Conservation (phyloP, 2,797 vertebrate species). For the Antrozous pallidus region DNA sequence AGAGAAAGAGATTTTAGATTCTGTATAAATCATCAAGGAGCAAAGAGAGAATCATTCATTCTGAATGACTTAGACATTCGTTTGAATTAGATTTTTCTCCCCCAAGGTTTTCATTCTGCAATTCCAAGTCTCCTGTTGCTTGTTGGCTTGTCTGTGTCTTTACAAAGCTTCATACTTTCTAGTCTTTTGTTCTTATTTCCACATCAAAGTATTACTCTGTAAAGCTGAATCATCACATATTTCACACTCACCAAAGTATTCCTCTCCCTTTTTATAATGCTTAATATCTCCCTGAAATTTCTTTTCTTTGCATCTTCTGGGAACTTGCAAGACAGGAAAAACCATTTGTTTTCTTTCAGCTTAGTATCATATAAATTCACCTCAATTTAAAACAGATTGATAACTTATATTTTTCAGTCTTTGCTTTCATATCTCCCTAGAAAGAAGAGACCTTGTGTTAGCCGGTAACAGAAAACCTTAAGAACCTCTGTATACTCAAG, state of each 20-base stretch:
- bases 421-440: not conserved
- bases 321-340: not conserved
- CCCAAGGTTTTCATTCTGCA: not conserved
- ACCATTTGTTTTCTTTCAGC: not conserved
- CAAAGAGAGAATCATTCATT: not conserved
- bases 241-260: not conserved
- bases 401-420: not conserved
- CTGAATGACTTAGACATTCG: not conserved
- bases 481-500: not conserved
- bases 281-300: not conserved
- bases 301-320: slow-evolving; percentile 1
- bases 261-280: not conserved
- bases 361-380: not conserved
- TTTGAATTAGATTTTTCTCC: not conserved
- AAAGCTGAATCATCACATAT: not conserved
- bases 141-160: not conserved
- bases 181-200: not conserved
- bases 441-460: not conserved
- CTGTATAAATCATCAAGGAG: not conserved
- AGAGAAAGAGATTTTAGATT: not conserved
- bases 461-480: not conserved
- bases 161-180: not conserved
- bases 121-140: not conserved
- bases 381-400: not conserved
- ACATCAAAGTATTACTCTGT: not conserved